phyloP scores from a whole-genome alignment of 2,888 invertebrate species.

The Drosophila lacicola region DNA sequence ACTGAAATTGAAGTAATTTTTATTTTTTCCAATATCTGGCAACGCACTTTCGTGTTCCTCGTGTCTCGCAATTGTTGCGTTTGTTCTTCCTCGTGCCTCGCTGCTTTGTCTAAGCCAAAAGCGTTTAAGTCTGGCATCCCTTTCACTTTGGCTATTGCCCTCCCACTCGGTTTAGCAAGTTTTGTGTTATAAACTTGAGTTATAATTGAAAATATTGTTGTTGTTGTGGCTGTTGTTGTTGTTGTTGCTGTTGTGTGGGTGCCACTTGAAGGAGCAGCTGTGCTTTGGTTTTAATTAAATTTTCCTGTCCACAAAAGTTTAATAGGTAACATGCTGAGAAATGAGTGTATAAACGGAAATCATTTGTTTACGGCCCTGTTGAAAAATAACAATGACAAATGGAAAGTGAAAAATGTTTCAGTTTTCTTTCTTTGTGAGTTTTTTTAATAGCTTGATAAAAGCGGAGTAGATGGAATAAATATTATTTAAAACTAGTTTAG shows the following conservation, averaged over 20 bases:
- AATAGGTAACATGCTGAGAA: constrained; percentile 78
- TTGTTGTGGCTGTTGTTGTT: constrained; percentile 25
- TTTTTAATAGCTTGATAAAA: no score
- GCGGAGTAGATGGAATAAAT: no score
- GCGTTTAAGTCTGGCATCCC: constrained; percentile 30
- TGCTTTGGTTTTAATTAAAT: constrained; percentile 78
- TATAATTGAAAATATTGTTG: constrained; percentile 76
- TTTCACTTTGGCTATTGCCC: constrained; percentile 29
- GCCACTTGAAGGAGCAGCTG: constrained; percentile 65
- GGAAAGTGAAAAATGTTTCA: constrained; percentile 1
- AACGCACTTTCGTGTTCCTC: constrained; percentile 14
- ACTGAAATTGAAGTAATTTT: constrained; percentile 67
- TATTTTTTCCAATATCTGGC: constrained; percentile 48
- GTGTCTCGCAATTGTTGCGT: constrained; percentile 1
- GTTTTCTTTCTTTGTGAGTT: background rate
- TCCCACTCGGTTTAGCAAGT: constrained; percentile 49
- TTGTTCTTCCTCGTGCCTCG: constrained; percentile 11
- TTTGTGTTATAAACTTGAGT: constrained; percentile 72
- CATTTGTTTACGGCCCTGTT: constrained; percentile 62
- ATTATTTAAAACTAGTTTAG: no score
- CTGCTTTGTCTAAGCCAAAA: constrained; percentile 33
- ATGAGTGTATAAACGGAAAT: constrained; percentile 70
- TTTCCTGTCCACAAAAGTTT: constrained; percentile 78
- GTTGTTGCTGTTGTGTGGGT: constrained; percentile 26
- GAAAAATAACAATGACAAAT: constrained; percentile 20